A percentile compares a stretch with the other conserved stretches of the same genome.
Conservation (phyloP, 2,888 invertebrate species). For the Timema cristinae region DNA sequence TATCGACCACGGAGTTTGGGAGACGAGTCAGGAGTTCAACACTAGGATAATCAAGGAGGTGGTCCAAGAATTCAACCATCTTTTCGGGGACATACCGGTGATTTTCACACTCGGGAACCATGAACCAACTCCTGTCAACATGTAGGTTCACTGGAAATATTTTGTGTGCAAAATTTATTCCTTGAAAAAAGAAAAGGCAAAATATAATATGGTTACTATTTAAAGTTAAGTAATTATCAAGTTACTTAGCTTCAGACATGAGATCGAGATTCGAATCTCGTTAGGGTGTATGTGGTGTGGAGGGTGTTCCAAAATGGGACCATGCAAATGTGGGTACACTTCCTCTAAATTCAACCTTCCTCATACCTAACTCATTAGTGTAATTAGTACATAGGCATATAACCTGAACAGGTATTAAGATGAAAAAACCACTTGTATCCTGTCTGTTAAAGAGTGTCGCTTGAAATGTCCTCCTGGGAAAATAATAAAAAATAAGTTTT, state of each 20-base stretch:
- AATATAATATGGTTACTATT: too few relatives aligned
- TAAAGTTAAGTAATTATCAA: too few relatives aligned
- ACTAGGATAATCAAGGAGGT: conserved; percentile 53
- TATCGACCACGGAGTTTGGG: conserved; percentile 85
- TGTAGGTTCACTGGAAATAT: conserved; percentile 53
- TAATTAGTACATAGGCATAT: too few relatives aligned
- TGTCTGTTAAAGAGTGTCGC: conserved; percentile 6
- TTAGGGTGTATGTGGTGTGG: too few relatives aligned
- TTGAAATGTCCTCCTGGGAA: background rate
- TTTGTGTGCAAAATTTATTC: too few relatives aligned
- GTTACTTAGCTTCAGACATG: too few relatives aligned
- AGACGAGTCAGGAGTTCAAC: conserved; percentile 65
- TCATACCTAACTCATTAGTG: too few relatives aligned
- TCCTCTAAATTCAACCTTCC: too few relatives aligned
- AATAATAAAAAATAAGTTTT: too few relatives aligned
- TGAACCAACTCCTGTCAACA: conserved; percentile 77
- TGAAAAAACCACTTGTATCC: background rate
- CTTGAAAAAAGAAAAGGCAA: too few relatives aligned
- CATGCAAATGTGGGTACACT: too few relatives aligned
- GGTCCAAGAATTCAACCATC: conserved; percentile 49
- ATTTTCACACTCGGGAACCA: conserved; percentile 77
- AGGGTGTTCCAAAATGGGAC: background rate
- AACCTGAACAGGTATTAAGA: background rate
- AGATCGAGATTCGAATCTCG: too few relatives aligned
- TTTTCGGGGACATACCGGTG: conserved; percentile 60